Evolutionary conservation across 2,888 invertebrate genomes (phyloP), one percentile per base, ranked within the genome.

Genomic region (Acheta domesticus): DNA sequence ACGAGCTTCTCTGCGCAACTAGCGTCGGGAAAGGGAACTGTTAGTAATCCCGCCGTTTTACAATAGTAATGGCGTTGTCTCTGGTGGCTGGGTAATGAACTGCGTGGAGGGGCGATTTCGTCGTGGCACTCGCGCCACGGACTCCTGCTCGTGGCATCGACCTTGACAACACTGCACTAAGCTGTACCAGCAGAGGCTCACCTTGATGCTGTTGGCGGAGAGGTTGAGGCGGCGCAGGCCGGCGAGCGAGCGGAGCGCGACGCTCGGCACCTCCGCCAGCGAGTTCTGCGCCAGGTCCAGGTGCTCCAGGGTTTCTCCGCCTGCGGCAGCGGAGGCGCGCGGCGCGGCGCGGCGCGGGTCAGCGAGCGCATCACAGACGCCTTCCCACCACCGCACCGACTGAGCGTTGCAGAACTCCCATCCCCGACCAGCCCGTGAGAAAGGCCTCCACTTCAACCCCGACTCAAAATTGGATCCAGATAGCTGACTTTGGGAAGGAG

Each of bases 331-430:
- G 81, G 83, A 85, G 87, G 89, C 91, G 86, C 92, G 91, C 84
- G 96, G 95, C 79, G 94, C 93, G 85, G 95, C 94, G 86, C 95
- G 95, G n/a, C n/a, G n/a, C n/a, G n/a, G n/a, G 86, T 96, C 95
- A 84, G 96, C 91, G 84, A 92, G 92, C 12, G 91, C 90, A 20
- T 96, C 89, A 82, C 93, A 91, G 87, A 96, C 96, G 82, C 93
- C 91, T 2, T 93, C 92, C 77, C 96, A 87, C 85, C 93, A 92
- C 50, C 96, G 89, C 82, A n/a, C 89, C 89, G 84, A 91, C 90
- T 23, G 96, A 89, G 82, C 90, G 90, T 48, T 89, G 88, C 81
- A 96, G 88, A 14, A 92, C 92, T 79, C 89, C 87, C 83, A 96
- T 93, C 0, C 95, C 91, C 36, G 36, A 12, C 91, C 92, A 75